phyloP scores from a whole-genome alignment of 2,797 vertebrate species.

The Phalanger gymnotis region DNA sequence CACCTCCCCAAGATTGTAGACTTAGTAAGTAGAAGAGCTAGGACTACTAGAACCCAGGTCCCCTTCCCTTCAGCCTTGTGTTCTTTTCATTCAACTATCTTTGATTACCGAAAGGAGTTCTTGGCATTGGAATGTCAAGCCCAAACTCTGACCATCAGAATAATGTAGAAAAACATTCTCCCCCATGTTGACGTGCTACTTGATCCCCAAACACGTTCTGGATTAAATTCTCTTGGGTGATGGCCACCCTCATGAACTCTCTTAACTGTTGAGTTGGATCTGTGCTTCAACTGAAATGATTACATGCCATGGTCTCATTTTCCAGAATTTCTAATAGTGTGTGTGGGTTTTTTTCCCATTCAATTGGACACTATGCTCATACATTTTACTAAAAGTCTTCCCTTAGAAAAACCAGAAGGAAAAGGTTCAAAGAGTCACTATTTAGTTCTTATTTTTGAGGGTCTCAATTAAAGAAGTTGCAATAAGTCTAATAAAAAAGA shows the following conservation, averaged over 20 bases:
- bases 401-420: not conserved
- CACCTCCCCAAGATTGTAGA: not conserved
- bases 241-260: no score
- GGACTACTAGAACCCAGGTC: not conserved
- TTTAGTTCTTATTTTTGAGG: conserved; percentile 23
- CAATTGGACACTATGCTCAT: not conserved
- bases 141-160: not conserved
- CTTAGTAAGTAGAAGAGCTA: no score
- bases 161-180: not conserved
- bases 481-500: not conserved
- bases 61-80: not conserved
- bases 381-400: not conserved
- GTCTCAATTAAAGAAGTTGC: not conserved
- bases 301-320: not conserved
- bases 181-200: not conserved
- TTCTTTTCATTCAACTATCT: not conserved
- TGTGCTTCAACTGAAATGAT: accelerated
- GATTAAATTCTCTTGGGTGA: not conserved
- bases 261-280: no score
- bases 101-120: not conserved
- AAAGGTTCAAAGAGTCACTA: not conserved
- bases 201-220: not conserved
- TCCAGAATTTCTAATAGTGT: not conserved
- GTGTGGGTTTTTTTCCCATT: not conserved
- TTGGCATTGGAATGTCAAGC: not conserved